Conservation (phyloP, 1,140 invertebrate species). For the Holcopasites calliopsidis region DNA sequence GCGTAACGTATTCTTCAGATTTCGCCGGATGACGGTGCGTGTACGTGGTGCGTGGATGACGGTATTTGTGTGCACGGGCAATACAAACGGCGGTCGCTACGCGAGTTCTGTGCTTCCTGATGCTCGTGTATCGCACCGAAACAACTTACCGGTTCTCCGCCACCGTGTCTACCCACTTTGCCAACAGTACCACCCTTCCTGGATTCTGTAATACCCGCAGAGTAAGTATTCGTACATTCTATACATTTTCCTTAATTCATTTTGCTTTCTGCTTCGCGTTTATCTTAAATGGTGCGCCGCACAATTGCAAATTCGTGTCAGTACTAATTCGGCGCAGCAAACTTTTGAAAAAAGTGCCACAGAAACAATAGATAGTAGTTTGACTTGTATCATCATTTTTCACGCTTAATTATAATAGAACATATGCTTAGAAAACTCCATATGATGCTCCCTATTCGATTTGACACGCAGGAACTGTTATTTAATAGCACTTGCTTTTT, state of each 20-base stretch:
- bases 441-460: too few relatives aligned
- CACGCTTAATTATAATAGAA: not conserved
- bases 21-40: constrained; percentile 54
- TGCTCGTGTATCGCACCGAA: constrained; percentile 60
- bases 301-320: not conserved
- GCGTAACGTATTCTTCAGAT: constrained; percentile 14
- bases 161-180: constrained; percentile 53
- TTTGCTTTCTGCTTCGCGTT: not conserved
- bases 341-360: not conserved
- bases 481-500: too few relatives aligned
- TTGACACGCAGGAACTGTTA: too few relatives aligned
- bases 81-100: constrained; percentile 29
- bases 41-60: constrained; percentile 48
- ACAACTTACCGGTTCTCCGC: constrained; percentile 53
- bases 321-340: not conserved
- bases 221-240: constrained; percentile 57
- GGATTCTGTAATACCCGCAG: constrained; percentile 57
- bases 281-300: not conserved
- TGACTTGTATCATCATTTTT: not conserved
- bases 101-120: constrained; percentile 59
- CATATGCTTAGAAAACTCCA: too few relatives aligned
- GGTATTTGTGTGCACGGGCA: constrained; percentile 49
- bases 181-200: constrained; percentile 59
- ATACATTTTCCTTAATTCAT: not conserved
- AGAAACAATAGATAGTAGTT: not conserved